Evolutionary conservation across 1,140 invertebrate genomes (phyloP), one percentile per base, ranked within the genome.

Genomic region (Zaprionus nigranus): DNA sequence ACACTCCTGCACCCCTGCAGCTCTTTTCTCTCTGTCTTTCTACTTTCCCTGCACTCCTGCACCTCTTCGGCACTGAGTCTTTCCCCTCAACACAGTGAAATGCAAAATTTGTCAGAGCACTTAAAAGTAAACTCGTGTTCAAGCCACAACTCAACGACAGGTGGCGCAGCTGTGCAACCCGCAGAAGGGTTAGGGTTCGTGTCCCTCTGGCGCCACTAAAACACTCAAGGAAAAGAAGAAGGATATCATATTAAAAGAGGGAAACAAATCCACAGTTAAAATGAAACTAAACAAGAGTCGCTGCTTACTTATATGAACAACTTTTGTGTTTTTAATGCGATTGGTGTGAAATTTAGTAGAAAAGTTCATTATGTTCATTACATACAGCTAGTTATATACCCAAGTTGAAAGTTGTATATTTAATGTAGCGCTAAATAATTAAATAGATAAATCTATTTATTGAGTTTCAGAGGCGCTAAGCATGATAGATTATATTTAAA

Each of bases 401-500:
- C 0, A 11, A 30, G 30, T 30, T 30, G 2, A 30, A 34, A 34
- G 30, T 34, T 9, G 0, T 34, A 34, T 11, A 3, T 34, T 3
- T 34, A 34, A 3, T 34, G 0, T 0, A 11, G 7, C 0, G 2
- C 9, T 34, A 1, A 34, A 34, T 34, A 34, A 11, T 34, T 3
- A 11, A 15, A n/a, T n/a, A 2, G 5, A 40, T 6, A n/a, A 40
- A 15, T 5, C 1, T 2, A n/a, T 15, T 15, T 2, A 40, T 15
- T 1, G 3, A 13, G 2, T 0, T n/a, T 2, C 15, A 15, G 15
- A 2, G 5, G 2, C 4, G 6, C 2, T 17, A 2, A 2, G n/a
- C 2, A 0, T 7, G n/a, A 0, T n/a, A 43, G 1, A 2, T 6
- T 9, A 43, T n/a, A n/a, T 7, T 43, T 43, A 0, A 17, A 40